These are phyloP conservation scores for Pocillopora meandrina DNA, from an alignment of 92 coral and sea anemone species.

Conservation along the genomic window DNA sequence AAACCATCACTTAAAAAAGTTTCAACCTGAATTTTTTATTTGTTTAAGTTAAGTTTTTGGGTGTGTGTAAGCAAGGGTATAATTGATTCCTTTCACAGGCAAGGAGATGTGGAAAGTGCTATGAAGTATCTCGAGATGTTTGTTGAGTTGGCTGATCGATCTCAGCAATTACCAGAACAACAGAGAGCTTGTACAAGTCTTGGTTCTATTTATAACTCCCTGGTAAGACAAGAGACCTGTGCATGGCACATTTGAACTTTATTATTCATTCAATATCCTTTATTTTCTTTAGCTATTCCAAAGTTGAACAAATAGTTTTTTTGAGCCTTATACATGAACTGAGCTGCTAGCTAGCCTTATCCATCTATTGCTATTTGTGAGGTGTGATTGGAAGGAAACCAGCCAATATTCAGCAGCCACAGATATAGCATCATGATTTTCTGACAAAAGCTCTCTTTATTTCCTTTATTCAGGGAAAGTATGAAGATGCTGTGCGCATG, in stretches of 20 bases:
- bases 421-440: too few relatives aligned
- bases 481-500: conserved; percentile 86
- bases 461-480: conserved; percentile 74
- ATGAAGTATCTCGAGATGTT: conserved; percentile 94
- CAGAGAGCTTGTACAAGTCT: conserved; percentile 94
- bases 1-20: too few relatives aligned
- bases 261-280: not conserved
- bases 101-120: conserved; percentile 94
- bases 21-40: too few relatives aligned
- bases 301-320: too few relatives aligned
- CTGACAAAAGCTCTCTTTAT: too few relatives aligned
- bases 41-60: not conserved
- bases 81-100: conserved; percentile 53
- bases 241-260: not conserved
- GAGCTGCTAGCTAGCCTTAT: too few relatives aligned
- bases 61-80: not conserved
- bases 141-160: conserved; percentile 95
- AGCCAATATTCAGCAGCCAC: too few relatives aligned
- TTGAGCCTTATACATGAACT: too few relatives aligned
- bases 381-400: too few relatives aligned
- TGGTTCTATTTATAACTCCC: conserved; percentile 93
- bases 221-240: conserved; percentile 55
- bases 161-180: conserved; percentile 88
- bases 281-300: not conserved
- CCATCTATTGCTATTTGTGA: too few relatives aligned